Evolutionary conservation across 2,113 vertebrate species (phyloP), one percentile per base, ranked within the genome.

Genomic region (Puntigrus tetrazona): DNA sequence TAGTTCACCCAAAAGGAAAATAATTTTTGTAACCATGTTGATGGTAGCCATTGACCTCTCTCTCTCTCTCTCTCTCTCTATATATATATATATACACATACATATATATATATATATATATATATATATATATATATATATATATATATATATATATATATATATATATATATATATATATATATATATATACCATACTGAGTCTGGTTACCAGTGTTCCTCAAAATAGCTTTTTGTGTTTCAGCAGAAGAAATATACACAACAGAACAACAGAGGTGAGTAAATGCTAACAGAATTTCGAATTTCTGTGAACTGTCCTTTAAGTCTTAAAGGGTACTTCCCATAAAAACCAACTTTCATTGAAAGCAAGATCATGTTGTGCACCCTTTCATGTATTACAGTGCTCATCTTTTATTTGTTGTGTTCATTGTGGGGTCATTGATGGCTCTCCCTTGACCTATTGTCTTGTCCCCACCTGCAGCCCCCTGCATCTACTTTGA

Each of bases 391-490:
- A 78, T 61, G 55, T 36, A 61, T 79, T 79, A 27, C 77, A 79
- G 9, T 27, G n/a, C 38, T 61, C 83, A 36, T 77, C 70, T 77
- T 50, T 20, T 36, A 70, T 81, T 85, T 85, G 78, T 72, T 85
- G 52, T 73, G 59, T n/a, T 55, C 52, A 57, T n/a, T 57, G 52
- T 57, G 22, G 52, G 20, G 52, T 76, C 75, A 84, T 63, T 84
- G 61, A 47, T 75, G 83, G 25, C 82, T 67, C 61, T 57, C 69
- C 55, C 10, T 78, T 52, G 45, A 36, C 9, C 36, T 27, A 67
- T 82, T 79, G 31, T 70, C 27, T 47, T 86, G 81, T 86, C 63
- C 77, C 41, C 36, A 74, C 76, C 75, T 88, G 76, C 85, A 76
- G 55, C 78, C 84, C 61, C 72, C 75, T 79, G 31, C 50, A 38